Conservation (phyloP, 1,140 invertebrate species). For the Drosophila bipectinata region DNA sequence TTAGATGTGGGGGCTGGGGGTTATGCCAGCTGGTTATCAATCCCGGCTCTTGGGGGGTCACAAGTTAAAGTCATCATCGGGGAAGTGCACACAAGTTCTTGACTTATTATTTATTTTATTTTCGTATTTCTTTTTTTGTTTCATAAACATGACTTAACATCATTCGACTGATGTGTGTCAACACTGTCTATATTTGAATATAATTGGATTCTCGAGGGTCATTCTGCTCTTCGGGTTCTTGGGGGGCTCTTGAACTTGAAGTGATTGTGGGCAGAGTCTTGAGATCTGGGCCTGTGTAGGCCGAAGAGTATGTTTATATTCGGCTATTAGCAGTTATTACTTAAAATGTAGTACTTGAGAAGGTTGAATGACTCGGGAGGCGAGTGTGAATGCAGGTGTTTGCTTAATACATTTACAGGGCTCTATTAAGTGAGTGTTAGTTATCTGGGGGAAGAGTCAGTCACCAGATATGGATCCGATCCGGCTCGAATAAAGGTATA, state of each 20-base stretch:
- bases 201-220: constrained; percentile 40
- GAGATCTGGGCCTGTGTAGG: background rate
- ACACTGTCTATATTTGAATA: constrained; percentile 24
- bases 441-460: constrained; percentile 41
- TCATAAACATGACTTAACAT: constrained; percentile 22
- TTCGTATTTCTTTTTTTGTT: background rate
- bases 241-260: constrained; percentile 17
- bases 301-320: constrained; percentile 3
- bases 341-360: constrained; percentile 24
- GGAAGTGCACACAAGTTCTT: background rate
- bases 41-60: constrained; percentile 13
- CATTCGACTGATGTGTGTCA: constrained; percentile 39
- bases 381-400: constrained; percentile 26
- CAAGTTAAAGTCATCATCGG: constrained; percentile 16
- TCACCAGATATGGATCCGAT: constrained; percentile 20
- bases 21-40: constrained; percentile 25
- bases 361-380: constrained; percentile 45
- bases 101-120: background rate
- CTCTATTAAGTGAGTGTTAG: constrained; percentile 48
- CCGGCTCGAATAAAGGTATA: background rate
- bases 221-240: background rate
- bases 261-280: background rate
- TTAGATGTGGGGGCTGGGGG: constrained; percentile 16
- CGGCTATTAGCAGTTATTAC: constrained; percentile 28
- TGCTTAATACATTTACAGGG: constrained; percentile 47